Base-by-base conservation (phyloP, 1,140 invertebrate genomes). In the Pseudomyrmex pallidus region DNA sequence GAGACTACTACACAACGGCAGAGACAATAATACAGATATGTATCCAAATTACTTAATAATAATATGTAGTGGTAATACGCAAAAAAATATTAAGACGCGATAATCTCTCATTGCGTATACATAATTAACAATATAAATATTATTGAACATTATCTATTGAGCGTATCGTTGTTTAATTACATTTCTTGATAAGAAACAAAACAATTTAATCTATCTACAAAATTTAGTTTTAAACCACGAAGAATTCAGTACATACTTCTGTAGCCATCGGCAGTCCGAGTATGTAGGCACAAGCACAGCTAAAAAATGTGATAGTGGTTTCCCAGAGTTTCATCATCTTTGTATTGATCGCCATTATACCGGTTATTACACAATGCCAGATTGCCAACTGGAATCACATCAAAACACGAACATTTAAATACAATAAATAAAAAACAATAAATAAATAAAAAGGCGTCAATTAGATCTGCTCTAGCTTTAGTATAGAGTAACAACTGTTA, bases 221-320 rank as follows among this genome's bases (percentile, higher is more conserved):
- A 25, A 25, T 3, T 25, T 25, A 25, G 4, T 25, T 2, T 2
- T 1, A 12, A 44, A 68, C 10, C 57, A 44, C n/a, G 35, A 66
- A 61, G 44, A 50, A 63, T 54, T 74, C 8, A 17, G 25, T 35
- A 2, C 35, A 52, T 59, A 98, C 97, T 95, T 98, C 98, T 17
- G 98, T 98, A 66, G 97, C 97, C 94, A 99, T 96, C 25, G 98
- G 96, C 86, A 99, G 95, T 20, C 98, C 97, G n/a, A 98, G 93
- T 15, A 97, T 95, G 80, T 98, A 97, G 9, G 97, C 98, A 72
- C 97, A 96, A 0, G 97, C 96, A 89, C 98, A 98, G 88, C 97
- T 97, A 70, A 98, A 96, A 90, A 98, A 97, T 0, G 98, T 98
- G 64, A 98, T 97, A 5, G 97, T 97, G 0, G 97, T 98, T 89